Base-by-base conservation (phyloP, 1,140 invertebrate genomes). In the Lethrus apterus region DNA sequence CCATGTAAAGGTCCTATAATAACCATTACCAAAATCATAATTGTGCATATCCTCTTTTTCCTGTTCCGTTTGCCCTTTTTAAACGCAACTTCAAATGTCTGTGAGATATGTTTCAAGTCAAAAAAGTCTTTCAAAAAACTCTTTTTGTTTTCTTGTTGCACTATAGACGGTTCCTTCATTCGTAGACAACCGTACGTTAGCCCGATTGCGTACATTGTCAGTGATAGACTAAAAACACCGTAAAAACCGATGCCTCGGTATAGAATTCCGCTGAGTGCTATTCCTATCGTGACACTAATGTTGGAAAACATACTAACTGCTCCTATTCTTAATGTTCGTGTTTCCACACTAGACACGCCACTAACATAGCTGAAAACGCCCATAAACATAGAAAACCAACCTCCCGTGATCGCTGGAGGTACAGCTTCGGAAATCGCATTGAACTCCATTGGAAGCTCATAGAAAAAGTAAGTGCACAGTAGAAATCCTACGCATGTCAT, bases 361-460 rank as follows among this genome's bases (percentile, higher is more conserved):
- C 76, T 71, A 53, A 80, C 74, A 50, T 78, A 79, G 64, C 75
- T 78, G 46, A 72, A 79, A 58, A 79, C 70, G 15, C 74, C 77
- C 73, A 78, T 78, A 50, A 78, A 69, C 61, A 78, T 73, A 29
- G 76, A 70, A 44, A 75, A 76, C 55, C 76, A 69, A 47, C 78
- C 71, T 68, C 74, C 52, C 64, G 73, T 73, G 10, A 79, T 55
- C 2, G 73, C 70, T 0, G 75, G 70, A 2, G 77, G 74, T 31
- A 80, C 60, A 2, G 72, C 70, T 54, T 78, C 76, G 30, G 70
- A 69, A 26, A 79, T 60, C 1, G 66, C 70, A 8, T 70, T 76
- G 11, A 67, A 70, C 41, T 72, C 71, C 56, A 78, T 59, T 0
- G 76, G 74, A 38, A 71, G 42, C 53, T 73, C 64, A 20, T 69